Percentiles rank a stretch among this genome's conserved stretches.
These are phyloP conservation scores for Drosophila algonquin DNA, from an alignment of 2,888 invertebrate species.

Conservation along the genomic window DNA sequence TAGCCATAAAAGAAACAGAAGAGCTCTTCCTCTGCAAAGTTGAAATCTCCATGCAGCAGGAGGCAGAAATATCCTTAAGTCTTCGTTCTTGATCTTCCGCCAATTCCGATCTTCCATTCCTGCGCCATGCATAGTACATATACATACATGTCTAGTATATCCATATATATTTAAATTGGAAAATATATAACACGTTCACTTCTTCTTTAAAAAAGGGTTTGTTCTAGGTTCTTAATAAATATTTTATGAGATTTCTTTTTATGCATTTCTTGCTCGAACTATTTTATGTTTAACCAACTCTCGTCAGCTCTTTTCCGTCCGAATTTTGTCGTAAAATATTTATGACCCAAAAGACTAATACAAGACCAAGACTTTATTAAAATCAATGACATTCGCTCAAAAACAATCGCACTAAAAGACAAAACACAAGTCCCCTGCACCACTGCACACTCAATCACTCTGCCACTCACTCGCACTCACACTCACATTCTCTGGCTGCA, in stretches of 20 bases:
- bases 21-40: too few species aligned
- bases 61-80: too few species aligned
- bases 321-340: constrained; percentile 14
- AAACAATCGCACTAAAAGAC: constrained; percentile 47
- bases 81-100: too few species aligned
- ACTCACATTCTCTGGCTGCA: not conserved
- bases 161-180: too few species aligned
- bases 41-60: too few species aligned
- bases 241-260: not conserved
- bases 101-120: too few species aligned
- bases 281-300: not conserved
- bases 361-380: constrained; percentile 24
- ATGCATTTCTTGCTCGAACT: not conserved
- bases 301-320: not conserved
- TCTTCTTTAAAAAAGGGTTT: too few species aligned
- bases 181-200: too few species aligned
- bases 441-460: not conserved
- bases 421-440: constrained; percentile 28
- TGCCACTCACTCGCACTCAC: constrained; percentile 7
- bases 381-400: constrained; percentile 1
- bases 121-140: too few species aligned
- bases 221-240: not conserved
- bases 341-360: not conserved
- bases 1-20: too few species aligned
- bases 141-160: too few species aligned